Evolutionary conservation across 2,113 vertebrate species (phyloP).

Genomic region (Gymnorhina tibicen): DNA sequence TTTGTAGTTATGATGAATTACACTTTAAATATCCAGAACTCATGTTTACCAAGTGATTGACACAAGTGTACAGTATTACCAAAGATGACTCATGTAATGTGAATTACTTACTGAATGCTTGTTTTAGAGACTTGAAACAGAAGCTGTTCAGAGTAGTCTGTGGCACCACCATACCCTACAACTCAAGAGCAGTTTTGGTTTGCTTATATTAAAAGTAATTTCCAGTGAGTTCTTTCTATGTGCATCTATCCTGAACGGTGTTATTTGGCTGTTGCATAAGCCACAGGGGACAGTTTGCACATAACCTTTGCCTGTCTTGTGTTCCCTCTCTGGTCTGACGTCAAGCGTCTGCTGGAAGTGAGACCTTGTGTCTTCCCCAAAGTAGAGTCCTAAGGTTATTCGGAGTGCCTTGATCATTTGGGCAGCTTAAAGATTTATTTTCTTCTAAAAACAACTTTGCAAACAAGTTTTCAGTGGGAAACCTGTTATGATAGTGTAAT

Average conservation of each 20-base stretch:
- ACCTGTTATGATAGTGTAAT: not conserved
- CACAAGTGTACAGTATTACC: not conserved
- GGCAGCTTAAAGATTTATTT: not conserved
- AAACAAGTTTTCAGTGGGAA: not conserved
- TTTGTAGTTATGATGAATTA: not conserved
- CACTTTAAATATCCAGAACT: not conserved
- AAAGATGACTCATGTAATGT: not conserved
- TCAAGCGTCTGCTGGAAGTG: not conserved
- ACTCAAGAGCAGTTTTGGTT: not conserved
- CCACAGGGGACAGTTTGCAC: not conserved
- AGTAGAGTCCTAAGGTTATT: not conserved
- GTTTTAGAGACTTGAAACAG: not conserved
- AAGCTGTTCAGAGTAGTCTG: not conserved
- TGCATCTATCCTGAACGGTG: not conserved
- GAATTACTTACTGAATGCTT: not conserved
- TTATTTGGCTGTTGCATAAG: not conserved
- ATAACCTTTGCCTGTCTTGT: not conserved
- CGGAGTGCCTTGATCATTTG: not conserved
- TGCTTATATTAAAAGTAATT: conserved; percentile 18
- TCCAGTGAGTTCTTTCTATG: not conserved
- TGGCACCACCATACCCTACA: not conserved
- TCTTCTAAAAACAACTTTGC: not conserved
- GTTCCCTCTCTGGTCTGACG: not conserved
- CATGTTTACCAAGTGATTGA: not conserved
- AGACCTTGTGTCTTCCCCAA: not conserved